phyloP scores from a whole-genome alignment of 2,797 vertebrate species.

The Semaprochilodus insignis region DNA sequence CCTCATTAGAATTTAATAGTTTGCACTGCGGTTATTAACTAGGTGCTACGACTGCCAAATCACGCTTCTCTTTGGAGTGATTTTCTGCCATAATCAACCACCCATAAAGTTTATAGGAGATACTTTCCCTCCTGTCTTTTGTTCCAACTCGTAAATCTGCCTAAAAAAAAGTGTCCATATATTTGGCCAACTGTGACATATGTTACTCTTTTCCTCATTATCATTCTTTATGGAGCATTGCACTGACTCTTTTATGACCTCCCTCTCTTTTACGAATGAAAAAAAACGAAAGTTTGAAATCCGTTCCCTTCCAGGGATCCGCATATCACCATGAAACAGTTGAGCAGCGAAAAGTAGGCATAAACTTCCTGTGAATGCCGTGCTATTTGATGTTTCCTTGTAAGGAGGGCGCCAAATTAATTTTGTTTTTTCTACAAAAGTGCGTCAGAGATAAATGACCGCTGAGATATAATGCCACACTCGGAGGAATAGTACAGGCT shows the following conservation, averaged over 20 bases:
- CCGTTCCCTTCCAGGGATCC: slow-evolving; percentile 34
- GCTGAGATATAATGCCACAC: slow-evolving; percentile 44
- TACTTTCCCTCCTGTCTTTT: slow-evolving; percentile 47
- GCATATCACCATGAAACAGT: slow-evolving; percentile 58
- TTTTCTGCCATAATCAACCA: slow-evolving; percentile 51
- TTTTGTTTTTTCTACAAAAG: slow-evolving; percentile 56
- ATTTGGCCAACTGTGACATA: slow-evolving; percentile 62
- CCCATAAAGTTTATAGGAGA: slow-evolving; percentile 53
- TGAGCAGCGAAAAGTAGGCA: slow-evolving; percentile 44
- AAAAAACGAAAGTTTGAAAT: slow-evolving; percentile 48
- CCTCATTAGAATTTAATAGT: slow-evolving; percentile 47
- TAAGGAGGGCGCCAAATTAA: slow-evolving; percentile 62
- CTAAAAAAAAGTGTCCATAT: slow-evolving; percentile 45
- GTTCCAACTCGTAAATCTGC: slow-evolving; percentile 56
- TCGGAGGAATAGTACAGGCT: slow-evolving; percentile 24
- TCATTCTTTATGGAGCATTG: slow-evolving; percentile 63
- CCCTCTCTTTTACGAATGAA: slow-evolving; percentile 46
- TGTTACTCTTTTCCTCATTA: slow-evolving; percentile 62
- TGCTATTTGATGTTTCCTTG: slow-evolving; percentile 54
- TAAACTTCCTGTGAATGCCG: slow-evolving; percentile 46
- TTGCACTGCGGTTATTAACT: slow-evolving; percentile 47
- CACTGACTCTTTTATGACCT: slow-evolving; percentile 46
- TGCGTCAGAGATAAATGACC: slow-evolving; percentile 64
- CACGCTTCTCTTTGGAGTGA: slow-evolving; percentile 35
- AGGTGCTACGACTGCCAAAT: slow-evolving; percentile 45